Base-by-base conservation (phyloP, 2,113 vertebrate genomes). In the Scalopus aquaticus region DNA sequence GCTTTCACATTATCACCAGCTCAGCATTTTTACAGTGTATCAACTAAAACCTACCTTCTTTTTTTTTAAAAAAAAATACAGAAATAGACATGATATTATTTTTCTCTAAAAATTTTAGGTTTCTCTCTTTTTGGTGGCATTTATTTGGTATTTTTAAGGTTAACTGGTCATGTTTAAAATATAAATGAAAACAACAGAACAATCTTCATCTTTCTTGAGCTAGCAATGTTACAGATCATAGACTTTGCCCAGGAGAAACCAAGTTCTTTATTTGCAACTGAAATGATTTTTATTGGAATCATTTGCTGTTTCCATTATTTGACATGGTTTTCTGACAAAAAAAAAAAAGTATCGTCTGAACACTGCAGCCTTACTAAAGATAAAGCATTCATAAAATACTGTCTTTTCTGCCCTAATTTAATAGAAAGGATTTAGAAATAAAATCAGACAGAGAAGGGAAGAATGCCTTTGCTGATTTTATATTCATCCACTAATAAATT, bases 111-210 rank as follows among this genome's bases (percentile, higher is more conserved):
- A 88, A 81, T 65, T 96, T 73, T 51, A 77, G 81, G 32, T 67
- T 88, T 30, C 90, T 90, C 88, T 95, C 87, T 93, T 97, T 91
- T 88, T 67, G 46, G 28, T 97, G 92, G 73, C 72, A 96, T 97
- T 97, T 97, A 65, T 76, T 94, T 90, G 93, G n/a, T 92, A 94
- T 94, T 93, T 97, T 84, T 94, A 93, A 97, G 89, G 95, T 93
- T 93, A 97, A 97, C 80, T 6, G 44, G 60, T 97, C 90, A 95
- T 94, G 83, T 94, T 64, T 74, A 72, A 96, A 95, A 94, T 58
- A 22, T 76, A 96, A 96, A 88, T 88, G 77, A 89, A 95, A 95
- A 93, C 20, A 93, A 54, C 51, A 90, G 56, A 94, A 83, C 22
- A 26, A 28, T 85, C 79, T 96, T 88, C n/a, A 54, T 94, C 46